Evolutionary conservation across 2,888 invertebrate species (phyloP).

Genomic region (Tupiocoris notatus): DNA sequence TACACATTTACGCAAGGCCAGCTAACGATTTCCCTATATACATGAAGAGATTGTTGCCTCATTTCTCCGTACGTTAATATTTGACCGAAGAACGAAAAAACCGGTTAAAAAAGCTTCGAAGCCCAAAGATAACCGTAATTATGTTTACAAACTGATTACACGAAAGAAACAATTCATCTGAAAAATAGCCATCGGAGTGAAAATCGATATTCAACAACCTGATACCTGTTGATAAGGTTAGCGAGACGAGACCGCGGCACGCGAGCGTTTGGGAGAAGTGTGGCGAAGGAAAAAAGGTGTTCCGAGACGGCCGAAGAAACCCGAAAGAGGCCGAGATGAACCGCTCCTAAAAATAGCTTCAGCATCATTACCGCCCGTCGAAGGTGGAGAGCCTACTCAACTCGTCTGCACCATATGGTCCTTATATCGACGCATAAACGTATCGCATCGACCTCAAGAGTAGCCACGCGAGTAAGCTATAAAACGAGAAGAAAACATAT

Average conservation of each 20-base stretch:
- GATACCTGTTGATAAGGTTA: background rate
- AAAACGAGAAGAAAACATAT: background rate
- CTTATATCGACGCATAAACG: background rate
- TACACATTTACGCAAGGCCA: too few species aligned
- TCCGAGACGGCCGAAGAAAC: background rate
- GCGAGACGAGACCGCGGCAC: background rate
- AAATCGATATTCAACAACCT: too few species aligned
- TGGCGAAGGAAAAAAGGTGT: background rate
- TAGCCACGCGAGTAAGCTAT: background rate
- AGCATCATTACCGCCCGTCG: conserved; percentile 19
- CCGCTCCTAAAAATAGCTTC: conserved; percentile 37
- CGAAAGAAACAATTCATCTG: too few species aligned
- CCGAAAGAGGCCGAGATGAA: background rate
- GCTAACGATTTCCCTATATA: too few species aligned
- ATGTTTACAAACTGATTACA: too few species aligned
- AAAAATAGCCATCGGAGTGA: too few species aligned
- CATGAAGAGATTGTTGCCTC: too few species aligned
- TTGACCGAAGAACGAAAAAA: too few species aligned
- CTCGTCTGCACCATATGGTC: conserved; percentile 24
- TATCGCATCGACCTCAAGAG: background rate
- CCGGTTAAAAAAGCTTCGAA: too few species aligned
- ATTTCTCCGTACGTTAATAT: too few species aligned
- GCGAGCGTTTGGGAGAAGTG: too few species aligned
- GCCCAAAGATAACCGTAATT: too few species aligned
- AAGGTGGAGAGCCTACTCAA: conserved; percentile 23